A percentile compares a stretch with the other conserved stretches of the same genome.
These are phyloP conservation scores for Aproaerema taeniolella DNA, from an alignment of 2,888 invertebrate genomes.

Conservation along the genomic window DNA sequence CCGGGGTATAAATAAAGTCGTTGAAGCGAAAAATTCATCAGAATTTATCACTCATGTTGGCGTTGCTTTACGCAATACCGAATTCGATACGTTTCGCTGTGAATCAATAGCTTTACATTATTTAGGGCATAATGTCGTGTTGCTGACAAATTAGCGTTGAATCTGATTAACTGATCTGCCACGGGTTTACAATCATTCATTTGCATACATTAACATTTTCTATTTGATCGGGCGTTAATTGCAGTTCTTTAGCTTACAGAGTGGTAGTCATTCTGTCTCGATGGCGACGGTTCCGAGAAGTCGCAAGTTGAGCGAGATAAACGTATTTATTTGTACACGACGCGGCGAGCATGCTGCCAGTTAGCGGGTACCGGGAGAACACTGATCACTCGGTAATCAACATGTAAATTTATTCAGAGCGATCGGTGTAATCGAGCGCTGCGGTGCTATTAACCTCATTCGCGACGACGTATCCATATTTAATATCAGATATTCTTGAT, in stretches of 20 bases:
- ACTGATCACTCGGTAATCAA: constrained; percentile 62
- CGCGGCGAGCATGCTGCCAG: constrained; percentile 12
- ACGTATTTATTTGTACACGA: constrained; percentile 12
- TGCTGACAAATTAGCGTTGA: constrained; percentile 19
- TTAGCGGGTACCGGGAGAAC: constrained; percentile 47
- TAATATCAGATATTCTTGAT: constrained; percentile 51
- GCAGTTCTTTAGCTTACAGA: constrained; percentile 8
- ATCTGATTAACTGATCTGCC: constrained; percentile 12
- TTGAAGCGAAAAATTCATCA: constrained; percentile 60
- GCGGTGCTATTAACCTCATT: constrained; percentile 67
- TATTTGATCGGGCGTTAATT: constrained; percentile 4
- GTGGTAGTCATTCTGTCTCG: constrained; percentile 5
- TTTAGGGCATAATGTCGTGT: constrained; percentile 7
- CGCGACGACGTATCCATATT: constrained; percentile 50
- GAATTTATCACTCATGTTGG: constrained; percentile 50
- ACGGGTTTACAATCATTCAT: constrained; percentile 13
- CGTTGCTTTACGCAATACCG: constrained; percentile 36
- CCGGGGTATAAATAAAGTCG: constrained; percentile 59
- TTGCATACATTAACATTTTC: constrained; percentile 15
- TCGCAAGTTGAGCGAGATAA: constrained; percentile 1
- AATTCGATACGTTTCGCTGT: constrained; percentile 18
- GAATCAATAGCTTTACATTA: constrained; percentile 12
- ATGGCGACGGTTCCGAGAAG: constrained; percentile 6
- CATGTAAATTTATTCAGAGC: constrained; percentile 71
- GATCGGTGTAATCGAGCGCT: constrained; percentile 62